A percentile compares a stretch with the other conserved stretches of the same genome.
Conservation (phyloP, 2,113 vertebrate genomes). For the Chelonoidis abingdonii region DNA sequence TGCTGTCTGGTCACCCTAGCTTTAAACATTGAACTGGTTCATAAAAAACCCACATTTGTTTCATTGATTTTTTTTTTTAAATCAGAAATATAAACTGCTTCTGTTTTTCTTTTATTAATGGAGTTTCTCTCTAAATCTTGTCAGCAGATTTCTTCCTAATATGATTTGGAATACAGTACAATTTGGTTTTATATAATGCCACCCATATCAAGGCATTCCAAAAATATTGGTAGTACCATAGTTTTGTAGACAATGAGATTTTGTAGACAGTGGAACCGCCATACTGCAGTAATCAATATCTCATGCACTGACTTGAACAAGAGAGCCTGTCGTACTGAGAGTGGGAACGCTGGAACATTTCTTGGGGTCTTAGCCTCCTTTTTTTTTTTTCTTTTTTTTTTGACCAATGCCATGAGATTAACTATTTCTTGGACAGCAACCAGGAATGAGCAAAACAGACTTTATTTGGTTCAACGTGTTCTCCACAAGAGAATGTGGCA, state of each 20-base stretch:
- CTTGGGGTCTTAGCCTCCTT: neutral
- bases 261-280: slow-evolving; percentile 1
- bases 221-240: neutral
- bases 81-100: neutral
- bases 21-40: neutral
- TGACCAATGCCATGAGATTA: neutral
- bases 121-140: neutral
- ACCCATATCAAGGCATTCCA: slow-evolving; percentile 1
- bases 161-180: neutral
- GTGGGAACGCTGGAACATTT: neutral
- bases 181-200: neutral
- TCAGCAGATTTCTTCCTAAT: neutral
- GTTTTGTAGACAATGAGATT: neutral
- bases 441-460: neutral
- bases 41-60: slow-evolving; percentile 9
- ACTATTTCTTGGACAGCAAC: slow-evolving; percentile 3
- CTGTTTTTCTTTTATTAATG: neutral
- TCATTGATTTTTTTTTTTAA: neutral
- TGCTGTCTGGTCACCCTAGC: neutral
- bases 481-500: neutral
- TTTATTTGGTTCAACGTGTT: neutral
- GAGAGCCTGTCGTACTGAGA: neutral
- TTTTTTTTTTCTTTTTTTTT: neutral
- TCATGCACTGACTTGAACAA: neutral
- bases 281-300: neutral